phyloP scores from a whole-genome alignment of 2,113 vertebrate genomes.

The Thunnus maccoyii region DNA sequence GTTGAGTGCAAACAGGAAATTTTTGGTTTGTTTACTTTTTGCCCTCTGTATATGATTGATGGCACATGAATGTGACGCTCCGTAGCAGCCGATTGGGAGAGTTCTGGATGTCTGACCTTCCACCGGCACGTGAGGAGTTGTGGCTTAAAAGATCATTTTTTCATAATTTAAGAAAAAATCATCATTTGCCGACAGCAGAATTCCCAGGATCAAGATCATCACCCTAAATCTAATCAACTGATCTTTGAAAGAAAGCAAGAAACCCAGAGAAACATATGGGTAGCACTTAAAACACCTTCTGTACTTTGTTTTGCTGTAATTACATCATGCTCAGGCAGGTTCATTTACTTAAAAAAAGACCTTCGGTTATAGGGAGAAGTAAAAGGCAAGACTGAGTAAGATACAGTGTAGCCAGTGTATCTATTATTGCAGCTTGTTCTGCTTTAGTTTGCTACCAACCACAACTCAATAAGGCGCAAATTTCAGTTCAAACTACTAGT shows the following conservation, averaged over 20 bases:
- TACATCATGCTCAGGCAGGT: neutral
- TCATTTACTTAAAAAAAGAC: conserved; percentile 1
- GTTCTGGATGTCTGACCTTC: conserved; percentile 35
- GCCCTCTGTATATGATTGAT: neutral
- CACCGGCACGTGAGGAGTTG: neutral
- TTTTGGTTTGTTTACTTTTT: neutral
- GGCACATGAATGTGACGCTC: neutral
- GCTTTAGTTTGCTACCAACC: conserved; percentile 11
- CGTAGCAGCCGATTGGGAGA: conserved; percentile 10
- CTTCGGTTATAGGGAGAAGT: neutral
- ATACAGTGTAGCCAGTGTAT: conserved; percentile 3
- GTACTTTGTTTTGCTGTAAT: neutral
- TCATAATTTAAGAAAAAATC: conserved; percentile 14
- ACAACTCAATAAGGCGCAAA: neutral
- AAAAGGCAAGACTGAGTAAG: neutral
- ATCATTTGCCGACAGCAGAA: conserved; percentile 24
- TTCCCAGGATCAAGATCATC: conserved; percentile 24
- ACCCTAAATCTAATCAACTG: conserved; percentile 20
- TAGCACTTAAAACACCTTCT: neutral
- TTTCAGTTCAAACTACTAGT: neutral
- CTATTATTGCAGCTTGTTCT: neutral
- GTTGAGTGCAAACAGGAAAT: no score
- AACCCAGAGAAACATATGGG: neutral
- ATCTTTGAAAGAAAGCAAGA: conserved; percentile 26
- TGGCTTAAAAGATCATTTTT: conserved; percentile 10